Evolutionary conservation across 1,140 invertebrate species (phyloP), one percentile per base, ranked within the genome.

Genomic region (Danaus melanippus): DNA sequence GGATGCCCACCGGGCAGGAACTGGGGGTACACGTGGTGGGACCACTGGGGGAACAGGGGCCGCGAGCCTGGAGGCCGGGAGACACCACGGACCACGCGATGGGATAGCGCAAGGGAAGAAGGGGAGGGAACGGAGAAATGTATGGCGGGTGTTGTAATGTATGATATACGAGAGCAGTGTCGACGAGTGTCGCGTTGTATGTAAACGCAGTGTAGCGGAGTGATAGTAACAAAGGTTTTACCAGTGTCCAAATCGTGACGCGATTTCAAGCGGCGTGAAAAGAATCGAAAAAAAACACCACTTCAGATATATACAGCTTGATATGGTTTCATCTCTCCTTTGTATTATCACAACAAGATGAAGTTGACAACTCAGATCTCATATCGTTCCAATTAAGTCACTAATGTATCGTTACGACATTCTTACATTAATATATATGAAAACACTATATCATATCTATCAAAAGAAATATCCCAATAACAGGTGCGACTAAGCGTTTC

Each of bases 1-100:
- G 93, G 93, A 88, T 95, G 93, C 85, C 92, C 92, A 83, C 93
- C 93, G 66, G 94, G 94, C 84, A 96, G 90, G 89, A 95, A 96
- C 91, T 96, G 94, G 66, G 94, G 94, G 87, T 95, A 95, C 73
- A 96, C 94, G 88, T 96, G 94, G 88, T 96, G 94, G 69, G 94
- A 95, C 94, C 95, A 96, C 88, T 96, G 94, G 69, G 94, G 94
- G 85, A 96, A 96, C 77, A 95, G 89, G 71, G 95, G 94, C 79
- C 94, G 90, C 59, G 88, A 81, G 51, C 84, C 85, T 76, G 66
- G 21, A 0, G 21, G 21, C 21, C 21, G 21, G 21, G 21, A 15
- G 15, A 32, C 53, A 21, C 21, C 50, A 50, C 50, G 21, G 4
- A 42, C 8, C 21, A 32, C 21, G 15, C 21, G 21, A 8, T 5